phyloP scores from a whole-genome alignment of 2,113 vertebrate genomes.

The Isichthys henryi region DNA sequence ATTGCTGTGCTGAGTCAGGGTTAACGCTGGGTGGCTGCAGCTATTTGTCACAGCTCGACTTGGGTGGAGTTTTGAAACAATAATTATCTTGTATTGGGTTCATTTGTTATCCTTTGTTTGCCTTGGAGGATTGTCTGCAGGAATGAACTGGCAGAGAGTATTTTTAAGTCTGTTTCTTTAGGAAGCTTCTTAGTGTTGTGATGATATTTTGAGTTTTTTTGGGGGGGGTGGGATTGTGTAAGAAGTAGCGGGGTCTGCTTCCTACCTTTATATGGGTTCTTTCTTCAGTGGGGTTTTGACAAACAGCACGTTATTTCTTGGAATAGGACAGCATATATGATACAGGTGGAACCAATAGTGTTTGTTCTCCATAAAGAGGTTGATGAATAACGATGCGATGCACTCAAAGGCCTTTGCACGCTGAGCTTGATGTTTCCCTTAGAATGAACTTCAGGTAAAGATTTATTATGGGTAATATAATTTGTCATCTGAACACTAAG shows the following conservation, averaged over 20 bases:
- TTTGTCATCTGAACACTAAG: background rate
- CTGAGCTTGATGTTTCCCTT: background rate
- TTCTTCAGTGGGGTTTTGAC: background rate
- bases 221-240: background rate
- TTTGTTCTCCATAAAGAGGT: background rate
- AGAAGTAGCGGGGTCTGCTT: background rate
- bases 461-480: background rate
- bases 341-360: background rate
- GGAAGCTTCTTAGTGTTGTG: background rate
- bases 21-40: background rate
- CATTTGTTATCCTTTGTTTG: background rate
- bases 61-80: background rate
- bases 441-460: background rate
- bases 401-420: background rate
- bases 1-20: background rate
- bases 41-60: background rate
- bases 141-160: background rate
- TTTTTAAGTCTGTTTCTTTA: background rate
- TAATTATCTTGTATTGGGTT: background rate
- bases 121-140: background rate
- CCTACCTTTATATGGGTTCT: background rate
- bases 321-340: background rate
- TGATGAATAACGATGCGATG: background rate
- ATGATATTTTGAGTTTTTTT: background rate
- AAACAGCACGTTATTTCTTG: background rate